A percentile compares a stretch with the other conserved stretches of the same genome.
Evolutionary conservation across 2,797 vertebrate genomes (phyloP).

Genomic region (Chelonia mydas): DNA sequence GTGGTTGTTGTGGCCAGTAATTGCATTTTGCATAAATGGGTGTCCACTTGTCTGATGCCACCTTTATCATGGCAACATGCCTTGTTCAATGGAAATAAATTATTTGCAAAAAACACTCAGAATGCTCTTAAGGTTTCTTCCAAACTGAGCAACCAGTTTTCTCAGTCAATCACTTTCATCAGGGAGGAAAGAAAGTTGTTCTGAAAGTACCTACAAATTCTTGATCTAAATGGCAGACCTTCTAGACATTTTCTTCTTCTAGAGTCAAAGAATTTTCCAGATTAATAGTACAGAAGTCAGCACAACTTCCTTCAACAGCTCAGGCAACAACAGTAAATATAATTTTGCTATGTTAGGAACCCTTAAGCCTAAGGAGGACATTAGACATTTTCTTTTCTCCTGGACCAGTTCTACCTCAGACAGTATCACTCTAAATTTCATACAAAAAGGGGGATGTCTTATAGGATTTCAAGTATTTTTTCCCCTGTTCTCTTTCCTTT

Average conservation of each 20-base stretch:
- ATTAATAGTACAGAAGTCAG: constrained; percentile 17
- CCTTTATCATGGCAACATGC: too few species aligned
- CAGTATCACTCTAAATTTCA: neutral
- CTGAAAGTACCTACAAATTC: neutral
- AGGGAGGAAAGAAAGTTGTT: neutral
- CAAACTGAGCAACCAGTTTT: neutral
- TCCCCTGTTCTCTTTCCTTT: neutral
- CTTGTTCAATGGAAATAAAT: too few species aligned
- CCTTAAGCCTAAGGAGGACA: constrained; percentile 41
- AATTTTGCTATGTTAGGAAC: constrained; percentile 43
- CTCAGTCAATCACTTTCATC: neutral
- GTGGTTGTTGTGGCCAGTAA: too few species aligned
- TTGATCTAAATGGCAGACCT: neutral
- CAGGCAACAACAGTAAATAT: constrained; percentile 16
- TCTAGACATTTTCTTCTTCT: neutral
- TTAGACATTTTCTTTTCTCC: constrained; percentile 46
- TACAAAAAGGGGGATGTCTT: neutral
- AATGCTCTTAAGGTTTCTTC: too few species aligned
- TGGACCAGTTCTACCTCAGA: constrained; percentile 46
- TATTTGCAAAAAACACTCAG: too few species aligned
- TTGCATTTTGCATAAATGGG: too few species aligned
- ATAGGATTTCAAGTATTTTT: neutral
- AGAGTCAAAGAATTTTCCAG: constrained; percentile 42
- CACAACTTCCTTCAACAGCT: constrained; percentile 12
- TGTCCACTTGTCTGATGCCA: too few species aligned